These are phyloP conservation scores for Tragelaphus buxtoni DNA, from an alignment of 2,113 vertebrate genomes.

Conservation along the genomic window DNA sequence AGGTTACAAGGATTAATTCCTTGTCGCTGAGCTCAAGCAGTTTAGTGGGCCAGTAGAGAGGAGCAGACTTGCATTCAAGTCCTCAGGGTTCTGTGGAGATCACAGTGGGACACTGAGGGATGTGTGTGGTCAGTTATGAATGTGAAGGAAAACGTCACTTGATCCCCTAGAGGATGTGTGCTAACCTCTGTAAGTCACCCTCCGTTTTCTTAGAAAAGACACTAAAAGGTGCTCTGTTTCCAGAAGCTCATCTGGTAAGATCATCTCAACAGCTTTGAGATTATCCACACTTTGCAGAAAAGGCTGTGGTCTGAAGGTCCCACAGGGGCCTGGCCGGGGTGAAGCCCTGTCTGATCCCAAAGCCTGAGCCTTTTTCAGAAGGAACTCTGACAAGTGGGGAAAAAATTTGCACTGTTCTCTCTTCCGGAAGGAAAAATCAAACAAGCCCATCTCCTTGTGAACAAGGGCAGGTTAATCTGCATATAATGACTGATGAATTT, in stretches of 20 bases:
- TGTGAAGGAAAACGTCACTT: neutral
- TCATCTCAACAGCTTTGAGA: neutral
- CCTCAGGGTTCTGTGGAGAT: neutral
- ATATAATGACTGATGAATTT: slow-evolving; percentile 55
- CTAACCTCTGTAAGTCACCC: neutral
- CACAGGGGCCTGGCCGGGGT: neutral
- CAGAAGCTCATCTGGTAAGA: neutral
- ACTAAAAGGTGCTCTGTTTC: neutral
- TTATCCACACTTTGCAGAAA: neutral
- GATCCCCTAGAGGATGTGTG: neutral
- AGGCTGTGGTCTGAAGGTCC: neutral
- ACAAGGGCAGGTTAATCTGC: slow-evolving; percentile 53
- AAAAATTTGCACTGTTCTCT: neutral
- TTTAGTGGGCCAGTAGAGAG: neutral
- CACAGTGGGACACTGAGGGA: no score
- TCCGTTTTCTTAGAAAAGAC: neutral
- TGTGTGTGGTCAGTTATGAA: neutral
- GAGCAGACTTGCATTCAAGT: neutral
- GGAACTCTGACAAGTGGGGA: neutral
- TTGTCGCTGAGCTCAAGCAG: neutral
- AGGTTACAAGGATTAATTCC: neutral
- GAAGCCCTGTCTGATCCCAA: neutral
- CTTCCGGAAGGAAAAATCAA: neutral
- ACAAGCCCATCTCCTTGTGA: neutral
- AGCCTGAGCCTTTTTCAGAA: neutral